phyloP scores from a whole-genome alignment of 2,797 vertebrate species.

The Gallirallus australis region DNA sequence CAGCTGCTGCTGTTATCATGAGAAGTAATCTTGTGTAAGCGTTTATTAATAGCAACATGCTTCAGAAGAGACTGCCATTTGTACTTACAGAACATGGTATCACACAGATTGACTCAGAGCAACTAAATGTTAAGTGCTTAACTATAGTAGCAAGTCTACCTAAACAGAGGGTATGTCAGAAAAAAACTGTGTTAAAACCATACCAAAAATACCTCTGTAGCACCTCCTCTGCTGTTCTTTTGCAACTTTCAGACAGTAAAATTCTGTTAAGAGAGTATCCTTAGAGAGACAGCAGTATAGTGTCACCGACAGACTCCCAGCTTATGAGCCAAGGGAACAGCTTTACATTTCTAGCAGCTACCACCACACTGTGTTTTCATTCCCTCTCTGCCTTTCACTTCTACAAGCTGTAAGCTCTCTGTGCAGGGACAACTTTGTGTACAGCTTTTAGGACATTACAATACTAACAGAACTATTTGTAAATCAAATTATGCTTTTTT shows the following conservation, averaged over 20 bases:
- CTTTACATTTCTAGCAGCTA: neutral
- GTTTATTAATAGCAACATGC: slow-evolving; percentile 81
- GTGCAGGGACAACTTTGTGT: neutral
- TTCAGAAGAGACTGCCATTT: slow-evolving; percentile 72
- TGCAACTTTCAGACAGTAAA: neutral
- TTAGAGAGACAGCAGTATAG: neutral
- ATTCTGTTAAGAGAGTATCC: neutral
- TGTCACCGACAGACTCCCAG: neutral
- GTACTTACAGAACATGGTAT: slow-evolving; percentile 53
- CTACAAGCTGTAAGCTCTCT: neutral
- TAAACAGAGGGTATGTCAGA: neutral
- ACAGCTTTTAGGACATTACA: neutral
- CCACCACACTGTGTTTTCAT: neutral
- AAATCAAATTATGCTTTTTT: neutral
- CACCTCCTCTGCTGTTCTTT: neutral
- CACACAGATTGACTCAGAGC: neutral
- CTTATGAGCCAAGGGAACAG: neutral
- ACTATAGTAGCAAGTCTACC: neutral
- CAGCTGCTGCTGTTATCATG: slow-evolving; percentile 78
- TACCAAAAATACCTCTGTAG: neutral
- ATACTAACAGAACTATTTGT: neutral
- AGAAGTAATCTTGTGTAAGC: slow-evolving; percentile 72
- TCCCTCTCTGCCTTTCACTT: neutral
- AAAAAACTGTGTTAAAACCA: neutral
- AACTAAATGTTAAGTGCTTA: slow-evolving; percentile 8